Evolutionary conservation across 1,140 invertebrate genomes (phyloP).

Genomic region (Drosophila saltans): DNA sequence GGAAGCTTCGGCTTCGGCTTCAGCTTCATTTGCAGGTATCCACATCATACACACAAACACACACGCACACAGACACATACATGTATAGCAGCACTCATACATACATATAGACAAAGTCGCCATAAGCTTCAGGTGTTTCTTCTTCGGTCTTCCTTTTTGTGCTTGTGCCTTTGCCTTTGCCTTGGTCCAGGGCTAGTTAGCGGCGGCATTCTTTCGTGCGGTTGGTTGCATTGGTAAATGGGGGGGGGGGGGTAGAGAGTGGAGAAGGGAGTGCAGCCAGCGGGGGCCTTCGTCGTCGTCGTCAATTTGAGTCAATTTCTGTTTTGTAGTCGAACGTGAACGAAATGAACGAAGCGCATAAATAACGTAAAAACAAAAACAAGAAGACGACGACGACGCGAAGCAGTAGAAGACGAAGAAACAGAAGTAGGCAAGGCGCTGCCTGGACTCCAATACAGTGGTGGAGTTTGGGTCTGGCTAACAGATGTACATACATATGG

Average conservation of each 20-base stretch:
- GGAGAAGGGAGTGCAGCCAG: not conserved
- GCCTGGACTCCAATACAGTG: constrained; percentile 32
- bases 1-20: constrained; percentile 39
- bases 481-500: no score
- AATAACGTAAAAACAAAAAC: constrained; percentile 66
- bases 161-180: constrained; percentile 12
- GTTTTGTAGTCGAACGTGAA: constrained; percentile 73
- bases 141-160: constrained; percentile 53
- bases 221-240: constrained; percentile 24
- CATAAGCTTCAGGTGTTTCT: constrained; percentile 72
- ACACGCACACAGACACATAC: constrained; percentile 18
- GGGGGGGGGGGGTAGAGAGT: constrained; percentile 7
- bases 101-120: constrained; percentile 26
- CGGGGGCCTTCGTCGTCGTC: constrained; percentile 35
- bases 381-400: constrained; percentile 19
- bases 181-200: constrained; percentile 62
- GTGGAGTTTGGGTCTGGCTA: not conserved
- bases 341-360: constrained; percentile 75
- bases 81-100: constrained; percentile 20
- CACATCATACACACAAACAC: constrained; percentile 35
- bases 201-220: constrained; percentile 59
- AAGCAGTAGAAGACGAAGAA: constrained; percentile 16
- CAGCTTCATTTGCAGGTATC: constrained; percentile 42
- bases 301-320: constrained; percentile 77
- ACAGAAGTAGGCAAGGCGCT: constrained; percentile 33